Base-by-base conservation (phyloP, 2,797 vertebrate species). In the Syndactyla subalaris region DNA sequence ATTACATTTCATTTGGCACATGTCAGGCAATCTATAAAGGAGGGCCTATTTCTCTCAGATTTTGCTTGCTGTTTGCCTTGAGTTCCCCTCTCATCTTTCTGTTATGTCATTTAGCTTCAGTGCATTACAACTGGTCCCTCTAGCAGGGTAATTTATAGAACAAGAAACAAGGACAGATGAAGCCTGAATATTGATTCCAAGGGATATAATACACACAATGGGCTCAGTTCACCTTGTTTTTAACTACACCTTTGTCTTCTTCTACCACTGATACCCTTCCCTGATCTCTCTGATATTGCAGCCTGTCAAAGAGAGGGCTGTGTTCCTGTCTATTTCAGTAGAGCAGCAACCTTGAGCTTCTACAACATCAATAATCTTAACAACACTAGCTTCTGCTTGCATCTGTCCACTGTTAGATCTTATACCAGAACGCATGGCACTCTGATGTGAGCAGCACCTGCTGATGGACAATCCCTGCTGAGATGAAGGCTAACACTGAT, bases 11-110 rank as follows among this genome's bases (percentile, higher is more conserved):
- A 88, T 93, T 94, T 93, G 87, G 83, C 48, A 78, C 36, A 72
- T 39, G 79, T 85, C 92, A 93, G 89, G 71, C 70, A 92, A 94
- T 93, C 95, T 93, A 95, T 92, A 95, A 94, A 94, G 65, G 9
- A 62, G 55, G 77, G 43, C 34, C 49, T 89, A 71, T n/a, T 49
- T 77, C 74, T 88, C 67, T 77, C 61, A 71, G 54, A 87, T 87
- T 94, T 87, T 73, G 55, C 55, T 82, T 79, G 85, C 72, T 89
- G 67, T 75, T 85, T 88, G 77, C 89, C 84, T 92, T 89, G 92
- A 92, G 68, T 85, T 94, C 45, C 36, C 65, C 81, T 83, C 94
- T 96, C 73, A 91, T 89, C 72, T 71, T 90, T 78, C 77, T 94
- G 10, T 66, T 89, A 71, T 83, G 85, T 61, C 74, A 75, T 78